Base-by-base conservation (phyloP, 2,888 invertebrate species). In the Bhutanitis thaidina region DNA sequence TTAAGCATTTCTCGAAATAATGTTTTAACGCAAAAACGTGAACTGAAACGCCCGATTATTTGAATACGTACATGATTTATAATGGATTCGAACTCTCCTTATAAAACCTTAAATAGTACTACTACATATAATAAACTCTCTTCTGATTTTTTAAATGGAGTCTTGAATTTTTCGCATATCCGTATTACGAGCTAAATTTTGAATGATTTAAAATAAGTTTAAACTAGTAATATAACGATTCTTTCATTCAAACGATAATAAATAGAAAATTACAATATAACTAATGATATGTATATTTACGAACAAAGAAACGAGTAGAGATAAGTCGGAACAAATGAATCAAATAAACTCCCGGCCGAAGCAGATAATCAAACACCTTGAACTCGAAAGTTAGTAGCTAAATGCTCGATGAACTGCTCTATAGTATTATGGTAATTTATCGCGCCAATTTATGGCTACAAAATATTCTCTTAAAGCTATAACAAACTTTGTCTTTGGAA, bases 371-470 rank as follows among this genome's bases (percentile, higher is more conserved):
- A 87, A 84, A 79, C 79, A 74, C 64, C 66, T 76, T 60, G 55
- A 69, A 72, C 70, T 59, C 57, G 60, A 64, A 82, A 84, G 77
- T 84, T 84, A 67, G 62, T 67, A 79, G 86, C 84, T 88, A 86
- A 89, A 81, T 80, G 83, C 65, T 77, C 87, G 87, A 88, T 89
- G 85, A 88, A 88, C 81, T 34, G 5, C 77, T 64, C 67, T 78
- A 71, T 72, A 71, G 83, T 80, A 77, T 86, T 88, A 86, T 83
- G 85, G 79, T 84, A 89, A 89, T 86, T 89, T 88, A 88, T 88
- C 77, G 72, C 72, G 76, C 70, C 80, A 85, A 86, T 80, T 87
- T 81, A 76, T 67, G 64, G 72, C 69, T 39, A 27, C 41, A 39
- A 52, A 52, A 73, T 74, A 77, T 82, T 80, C 77, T 77, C 78